phyloP scores from a whole-genome alignment of 30 jellyfish, hydroid and myxozoan species.

The Aurelia coerulea region DNA sequence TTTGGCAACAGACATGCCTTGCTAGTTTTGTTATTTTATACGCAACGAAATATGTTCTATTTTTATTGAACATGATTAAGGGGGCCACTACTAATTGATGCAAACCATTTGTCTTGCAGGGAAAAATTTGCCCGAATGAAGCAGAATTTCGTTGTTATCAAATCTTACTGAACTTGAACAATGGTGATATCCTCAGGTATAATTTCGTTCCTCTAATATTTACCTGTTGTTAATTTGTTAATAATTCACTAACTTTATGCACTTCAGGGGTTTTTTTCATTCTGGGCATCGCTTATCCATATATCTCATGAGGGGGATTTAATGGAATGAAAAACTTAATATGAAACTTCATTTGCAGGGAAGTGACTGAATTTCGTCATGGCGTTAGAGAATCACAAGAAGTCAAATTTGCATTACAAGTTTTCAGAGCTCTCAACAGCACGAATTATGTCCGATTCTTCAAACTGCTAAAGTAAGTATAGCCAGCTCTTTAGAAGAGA shows the following conservation, averaged over 20 bases:
- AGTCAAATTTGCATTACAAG: slow-evolving; percentile 92
- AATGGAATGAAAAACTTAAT: neutral
- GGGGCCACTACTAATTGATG: no score
- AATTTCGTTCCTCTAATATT: neutral
- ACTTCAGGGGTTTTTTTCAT: no score
- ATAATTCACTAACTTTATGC: no score
- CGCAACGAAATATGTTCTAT: no score
- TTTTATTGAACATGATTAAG: no score
- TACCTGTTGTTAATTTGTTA: neutral
- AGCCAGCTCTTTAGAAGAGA: no score
- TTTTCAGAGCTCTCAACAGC: slow-evolving; percentile 82
- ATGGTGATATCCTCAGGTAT: slow-evolving; percentile 89
- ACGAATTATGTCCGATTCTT: slow-evolving; percentile 87
- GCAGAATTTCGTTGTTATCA: slow-evolving; percentile 97
- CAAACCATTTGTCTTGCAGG: slow-evolving; percentile 31
- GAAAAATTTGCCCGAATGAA: slow-evolving; percentile 73
- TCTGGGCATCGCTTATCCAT: neutral
- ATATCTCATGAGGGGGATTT: neutral
- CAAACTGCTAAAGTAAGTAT: slow-evolving; percentile 80
- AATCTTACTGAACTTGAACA: slow-evolving; percentile 80
- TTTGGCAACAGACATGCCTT: no score
- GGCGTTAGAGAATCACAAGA: slow-evolving; percentile 81
- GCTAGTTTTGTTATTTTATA: no score
- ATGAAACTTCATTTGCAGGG: slow-evolving; percentile 49
- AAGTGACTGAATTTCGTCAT: slow-evolving; percentile 81